Percentiles rank a stretch among this genome's conserved stretches.
These are phyloP conservation scores for Perizoma affinitatum DNA, from an alignment of 2,888 invertebrate genomes.

Conservation along the genomic window DNA sequence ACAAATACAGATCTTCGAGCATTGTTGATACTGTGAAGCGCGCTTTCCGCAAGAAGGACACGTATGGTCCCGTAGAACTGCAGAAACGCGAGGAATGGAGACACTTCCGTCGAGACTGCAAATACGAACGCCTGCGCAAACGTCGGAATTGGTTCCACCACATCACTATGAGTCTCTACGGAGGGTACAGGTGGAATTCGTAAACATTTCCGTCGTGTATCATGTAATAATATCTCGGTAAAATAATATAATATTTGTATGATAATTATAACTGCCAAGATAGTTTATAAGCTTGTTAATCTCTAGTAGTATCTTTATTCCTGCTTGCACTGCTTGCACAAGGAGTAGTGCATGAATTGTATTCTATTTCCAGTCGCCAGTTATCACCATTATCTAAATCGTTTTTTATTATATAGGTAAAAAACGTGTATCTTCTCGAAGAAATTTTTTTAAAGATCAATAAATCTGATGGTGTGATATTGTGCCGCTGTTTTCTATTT, in stretches of 20 bases:
- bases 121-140: constrained; percentile 59
- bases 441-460: not conserved
- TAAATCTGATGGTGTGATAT: not conserved
- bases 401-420: not conserved
- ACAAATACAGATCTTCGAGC: constrained; percentile 62
- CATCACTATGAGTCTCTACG: constrained; percentile 59
- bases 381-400: not conserved
- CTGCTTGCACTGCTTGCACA: no score
- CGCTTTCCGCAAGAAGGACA: constrained; percentile 72
- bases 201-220: constrained; percentile 26
- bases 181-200: constrained; percentile 58
- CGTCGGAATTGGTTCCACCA: constrained; percentile 71
- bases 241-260: no score
- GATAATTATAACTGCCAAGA: no score
- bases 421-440: constrained; percentile 3
- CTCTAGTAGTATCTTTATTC: no score
- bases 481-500: not conserved
- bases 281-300: no score
- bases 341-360: no score
- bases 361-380: no score
- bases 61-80: constrained; percentile 80
- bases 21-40: constrained; percentile 69
- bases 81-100: constrained; percentile 83
- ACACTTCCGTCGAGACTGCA: constrained; percentile 79
- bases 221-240: not conserved